These are phyloP conservation scores for Rhadina sibilatrix DNA, from an alignment of 2,113 vertebrate species.

Conservation along the genomic window DNA sequence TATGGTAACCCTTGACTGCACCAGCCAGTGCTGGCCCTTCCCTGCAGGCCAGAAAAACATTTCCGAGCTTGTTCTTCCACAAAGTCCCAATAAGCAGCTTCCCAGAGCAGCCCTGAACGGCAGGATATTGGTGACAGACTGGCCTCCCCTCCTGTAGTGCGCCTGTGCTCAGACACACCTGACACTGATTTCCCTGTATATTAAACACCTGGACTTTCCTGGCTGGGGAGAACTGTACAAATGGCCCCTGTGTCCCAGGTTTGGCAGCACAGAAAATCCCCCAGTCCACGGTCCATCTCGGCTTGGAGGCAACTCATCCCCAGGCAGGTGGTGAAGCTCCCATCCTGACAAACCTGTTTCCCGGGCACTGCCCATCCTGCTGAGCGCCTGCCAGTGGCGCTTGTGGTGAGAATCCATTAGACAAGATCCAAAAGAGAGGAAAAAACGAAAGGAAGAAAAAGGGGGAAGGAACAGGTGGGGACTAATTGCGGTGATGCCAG, in stretches of 20 bases:
- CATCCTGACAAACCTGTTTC: not conserved
- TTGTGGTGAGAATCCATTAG: not conserved
- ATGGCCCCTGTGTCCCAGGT: rapidly evolving
- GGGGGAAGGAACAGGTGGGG: not conserved
- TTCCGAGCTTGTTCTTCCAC: not conserved
- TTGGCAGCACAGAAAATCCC: not conserved
- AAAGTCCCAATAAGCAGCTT: rapidly evolving
- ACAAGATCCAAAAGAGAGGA: not conserved
- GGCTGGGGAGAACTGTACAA: rapidly evolving
- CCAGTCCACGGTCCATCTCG: rapidly evolving
- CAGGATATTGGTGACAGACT: not conserved
- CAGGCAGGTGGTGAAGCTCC: not conserved
- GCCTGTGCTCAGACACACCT: not conserved
- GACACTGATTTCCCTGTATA: not conserved
- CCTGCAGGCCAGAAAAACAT: not conserved
- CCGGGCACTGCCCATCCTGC: not conserved
- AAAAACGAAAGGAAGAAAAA: not conserved
- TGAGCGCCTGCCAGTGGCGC: rapidly evolving
- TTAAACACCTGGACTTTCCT: not conserved
- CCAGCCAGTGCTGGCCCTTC: not conserved
- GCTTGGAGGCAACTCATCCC: not conserved
- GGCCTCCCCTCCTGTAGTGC: not conserved
- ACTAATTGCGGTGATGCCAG: not conserved
- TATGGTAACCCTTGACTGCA: rapidly evolving
- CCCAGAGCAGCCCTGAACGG: not conserved